Percentiles rank a stretch among this genome's conserved stretches.
These are phyloP conservation scores for Mylabris phalerata DNA, from an alignment of 1,140 invertebrate species.

Conservation along the genomic window DNA sequence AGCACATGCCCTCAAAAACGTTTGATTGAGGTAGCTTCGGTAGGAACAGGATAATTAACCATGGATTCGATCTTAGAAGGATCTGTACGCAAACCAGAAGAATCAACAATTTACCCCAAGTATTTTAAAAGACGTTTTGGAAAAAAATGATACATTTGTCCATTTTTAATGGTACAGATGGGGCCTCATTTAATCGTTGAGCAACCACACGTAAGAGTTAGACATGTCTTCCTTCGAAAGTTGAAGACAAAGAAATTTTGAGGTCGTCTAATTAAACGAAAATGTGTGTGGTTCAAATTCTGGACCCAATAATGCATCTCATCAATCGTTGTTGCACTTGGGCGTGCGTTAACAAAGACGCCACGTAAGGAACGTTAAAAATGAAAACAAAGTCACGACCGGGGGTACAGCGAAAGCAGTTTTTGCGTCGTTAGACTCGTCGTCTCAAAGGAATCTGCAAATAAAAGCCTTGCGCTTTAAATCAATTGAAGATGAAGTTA, in stretches of 20 bases:
- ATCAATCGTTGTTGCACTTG: conserved; percentile 14
- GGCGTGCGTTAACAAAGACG: conserved; percentile 38
- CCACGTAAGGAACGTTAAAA: conserved; percentile 44
- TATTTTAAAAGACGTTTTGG: conserved; percentile 3
- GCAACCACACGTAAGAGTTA: conserved; percentile 1
- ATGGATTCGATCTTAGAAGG: conserved; percentile 43
- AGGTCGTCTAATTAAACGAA: conserved; percentile 16
- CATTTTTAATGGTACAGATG: no score
- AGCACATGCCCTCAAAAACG: no score
- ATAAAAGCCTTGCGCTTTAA: conserved; percentile 22
- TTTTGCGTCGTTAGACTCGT: conserved; percentile 8
- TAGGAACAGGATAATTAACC: no score
- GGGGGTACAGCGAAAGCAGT: conserved; percentile 44
- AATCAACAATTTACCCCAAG: conserved; percentile 16
- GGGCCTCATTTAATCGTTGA: not conserved
- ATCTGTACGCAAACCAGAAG: conserved; percentile 37
- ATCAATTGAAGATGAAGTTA: conserved; percentile 18
- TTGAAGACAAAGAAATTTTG: conserved; percentile 6
- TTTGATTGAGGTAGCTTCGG: no score
- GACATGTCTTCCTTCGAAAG: conserved; percentile 11
- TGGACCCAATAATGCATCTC: conserved; percentile 5
- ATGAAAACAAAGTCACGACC: conserved; percentile 39
- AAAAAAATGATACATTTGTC: no score
- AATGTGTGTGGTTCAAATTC: conserved; percentile 7
- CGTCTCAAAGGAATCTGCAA: conserved; percentile 31